phyloP scores from a whole-genome alignment of 2,113 vertebrate genomes.

The Melanerpes formicivorus region DNA sequence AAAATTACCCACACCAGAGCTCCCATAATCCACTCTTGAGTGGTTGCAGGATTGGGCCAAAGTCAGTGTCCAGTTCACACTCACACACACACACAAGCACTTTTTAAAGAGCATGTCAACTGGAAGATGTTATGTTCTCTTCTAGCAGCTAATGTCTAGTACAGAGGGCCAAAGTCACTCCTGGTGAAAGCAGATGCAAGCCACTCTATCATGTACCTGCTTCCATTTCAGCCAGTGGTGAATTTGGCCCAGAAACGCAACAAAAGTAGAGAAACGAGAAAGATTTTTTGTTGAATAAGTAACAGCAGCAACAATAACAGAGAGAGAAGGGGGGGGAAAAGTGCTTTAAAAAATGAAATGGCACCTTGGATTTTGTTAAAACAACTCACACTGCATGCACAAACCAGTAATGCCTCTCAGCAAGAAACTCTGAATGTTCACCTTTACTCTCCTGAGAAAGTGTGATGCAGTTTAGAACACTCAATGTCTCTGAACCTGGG shows the following conservation, averaged over 20 bases:
- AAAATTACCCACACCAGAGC: background rate
- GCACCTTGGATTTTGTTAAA: conserved; percentile 35
- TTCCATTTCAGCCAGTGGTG: conserved; percentile 54
- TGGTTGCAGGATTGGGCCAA: conserved; percentile 45
- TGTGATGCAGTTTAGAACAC: background rate
- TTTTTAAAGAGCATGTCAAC: background rate
- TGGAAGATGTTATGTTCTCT: conserved; percentile 12
- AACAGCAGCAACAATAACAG: background rate
- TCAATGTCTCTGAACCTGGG: background rate
- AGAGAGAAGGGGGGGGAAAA: background rate
- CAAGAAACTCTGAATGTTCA: conserved; percentile 49
- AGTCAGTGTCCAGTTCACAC: background rate
- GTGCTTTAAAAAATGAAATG: conserved; percentile 17
- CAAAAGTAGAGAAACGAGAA: conserved; percentile 51
- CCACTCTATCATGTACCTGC: conserved; percentile 29
- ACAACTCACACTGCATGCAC: conserved; percentile 30
- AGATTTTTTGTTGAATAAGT: conserved; percentile 29
- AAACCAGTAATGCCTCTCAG: conserved; percentile 34
- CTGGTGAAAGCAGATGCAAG: conserved; percentile 58
- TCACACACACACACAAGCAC: background rate
- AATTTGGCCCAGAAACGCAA: conserved; percentile 60
- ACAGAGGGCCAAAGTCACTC: conserved; percentile 60
- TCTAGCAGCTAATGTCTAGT: conserved; percentile 1
- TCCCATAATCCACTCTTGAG: background rate
- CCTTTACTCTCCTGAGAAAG: conserved; percentile 51